Percentiles rank a stretch among this genome's conserved stretches.
Conservation (phyloP, 2,797 vertebrate genomes). For the Oryzias sinensis region DNA sequence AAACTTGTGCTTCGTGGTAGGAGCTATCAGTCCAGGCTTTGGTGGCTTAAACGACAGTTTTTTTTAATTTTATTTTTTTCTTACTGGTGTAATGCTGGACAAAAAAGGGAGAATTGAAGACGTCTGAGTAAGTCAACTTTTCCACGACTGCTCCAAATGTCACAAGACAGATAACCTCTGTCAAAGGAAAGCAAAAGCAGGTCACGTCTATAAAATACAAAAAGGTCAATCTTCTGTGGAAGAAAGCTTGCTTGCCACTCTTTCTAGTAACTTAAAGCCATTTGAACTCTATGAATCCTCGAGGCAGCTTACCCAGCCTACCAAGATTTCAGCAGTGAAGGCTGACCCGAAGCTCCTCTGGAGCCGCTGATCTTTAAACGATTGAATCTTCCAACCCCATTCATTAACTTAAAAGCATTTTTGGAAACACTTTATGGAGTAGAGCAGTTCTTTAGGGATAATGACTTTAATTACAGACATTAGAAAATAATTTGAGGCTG, state of each 20-base stretch:
- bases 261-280: slow-evolving; percentile 6
- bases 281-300: slow-evolving; percentile 1
- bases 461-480: too few relatives aligned
- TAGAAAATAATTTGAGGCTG: too few relatives aligned
- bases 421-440: too few relatives aligned
- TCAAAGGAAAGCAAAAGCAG: not conserved
- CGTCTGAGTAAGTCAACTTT: not conserved
- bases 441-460: too few relatives aligned
- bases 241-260: slow-evolving; percentile 1
- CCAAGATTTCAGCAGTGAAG: not conserved
- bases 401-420: not conserved
- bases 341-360: not conserved
- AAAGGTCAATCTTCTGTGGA: slow-evolving; percentile 1
- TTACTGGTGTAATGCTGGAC: not conserved
- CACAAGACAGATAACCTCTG: not conserved
- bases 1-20: not conserved
- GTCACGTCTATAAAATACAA: slow-evolving; percentile 2
- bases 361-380: not conserved
- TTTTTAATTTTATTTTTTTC: not conserved
- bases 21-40: not conserved
- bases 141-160: slow-evolving; percentile 4
- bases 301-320: not conserved
- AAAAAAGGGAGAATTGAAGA: not conserved
- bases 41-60: not conserved
- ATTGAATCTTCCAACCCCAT: not conserved